Evolutionary conservation across 2,888 invertebrate species (phyloP).

Genomic region (Dromius quadrimaculatus): DNA sequence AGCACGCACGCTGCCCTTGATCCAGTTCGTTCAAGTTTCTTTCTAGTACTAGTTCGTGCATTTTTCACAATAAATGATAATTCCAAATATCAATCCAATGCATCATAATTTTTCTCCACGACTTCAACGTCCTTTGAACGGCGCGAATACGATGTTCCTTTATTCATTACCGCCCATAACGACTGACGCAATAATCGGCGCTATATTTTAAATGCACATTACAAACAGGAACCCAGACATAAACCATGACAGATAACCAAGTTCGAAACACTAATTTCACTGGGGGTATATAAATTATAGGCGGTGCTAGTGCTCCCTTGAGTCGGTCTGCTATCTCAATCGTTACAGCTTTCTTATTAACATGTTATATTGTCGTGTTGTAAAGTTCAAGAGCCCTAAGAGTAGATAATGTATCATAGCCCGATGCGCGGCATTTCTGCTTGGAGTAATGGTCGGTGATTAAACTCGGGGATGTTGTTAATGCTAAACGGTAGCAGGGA

Average conservation of each 20-base stretch:
- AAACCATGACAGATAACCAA: slow-evolving; percentile 53
- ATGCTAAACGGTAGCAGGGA: too few species aligned
- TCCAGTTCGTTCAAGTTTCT: too few species aligned
- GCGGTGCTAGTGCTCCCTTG: slow-evolving; percentile 22
- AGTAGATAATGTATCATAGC: slow-evolving; percentile 47
- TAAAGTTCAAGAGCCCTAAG: slow-evolving; percentile 49
- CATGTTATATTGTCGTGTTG: slow-evolving; percentile 55
- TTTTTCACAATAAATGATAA: not conserved
- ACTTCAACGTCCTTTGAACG: not conserved
- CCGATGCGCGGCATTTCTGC: slow-evolving; percentile 21
- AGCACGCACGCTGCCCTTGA: slow-evolving; percentile 49
- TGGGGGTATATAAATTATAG: slow-evolving; percentile 51
- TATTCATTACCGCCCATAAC: slow-evolving; percentile 24
- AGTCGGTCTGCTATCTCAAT: slow-evolving; percentile 51
- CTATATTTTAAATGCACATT: slow-evolving; percentile 48
- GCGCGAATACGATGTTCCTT: slow-evolving; percentile 17
- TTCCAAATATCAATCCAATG: not conserved
- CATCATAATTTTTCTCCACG: not conserved
- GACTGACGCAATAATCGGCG: slow-evolving; percentile 29
- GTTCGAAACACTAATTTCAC: slow-evolving; percentile 51
- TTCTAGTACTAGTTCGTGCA: too few species aligned
- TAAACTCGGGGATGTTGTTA: slow-evolving; percentile 41
- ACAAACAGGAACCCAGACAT: slow-evolving; percentile 52
- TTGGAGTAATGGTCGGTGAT: slow-evolving; percentile 48
- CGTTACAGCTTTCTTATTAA: slow-evolving; percentile 53